Evolutionary conservation across 2,113 vertebrate genomes (phyloP).

Genomic region (Erythrolamprus reginae): DNA sequence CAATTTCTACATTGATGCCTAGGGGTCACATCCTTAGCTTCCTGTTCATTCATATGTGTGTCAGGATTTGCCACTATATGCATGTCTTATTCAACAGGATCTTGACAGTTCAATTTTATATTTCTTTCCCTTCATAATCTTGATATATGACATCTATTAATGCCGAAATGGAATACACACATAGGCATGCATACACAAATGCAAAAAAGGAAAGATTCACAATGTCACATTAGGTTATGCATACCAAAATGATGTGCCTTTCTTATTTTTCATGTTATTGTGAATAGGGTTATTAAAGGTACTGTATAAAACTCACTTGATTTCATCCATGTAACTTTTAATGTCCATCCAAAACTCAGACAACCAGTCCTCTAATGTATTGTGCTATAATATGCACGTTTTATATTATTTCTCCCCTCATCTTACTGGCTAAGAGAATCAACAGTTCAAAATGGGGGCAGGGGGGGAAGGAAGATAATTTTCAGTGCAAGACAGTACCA

Average conservation of each 20-base stretch:
- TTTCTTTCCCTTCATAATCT: not conserved
- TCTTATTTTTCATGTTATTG: not conserved
- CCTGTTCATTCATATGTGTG: not conserved
- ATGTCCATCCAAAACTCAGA: not conserved
- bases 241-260: not conserved
- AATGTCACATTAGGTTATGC: accelerated
- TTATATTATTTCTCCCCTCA: not conserved
- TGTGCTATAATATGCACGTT: not conserved
- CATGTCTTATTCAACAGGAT: conserved; percentile 5
- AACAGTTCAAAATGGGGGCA: not conserved
- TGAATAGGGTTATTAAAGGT: not conserved
- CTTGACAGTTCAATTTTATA: conserved; percentile 1
- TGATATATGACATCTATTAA: not conserved
- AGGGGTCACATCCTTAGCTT: conserved; percentile 15
- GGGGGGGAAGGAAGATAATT: accelerated
- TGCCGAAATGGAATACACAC: not conserved
- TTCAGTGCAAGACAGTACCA: not conserved
- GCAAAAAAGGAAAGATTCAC: conserved; percentile 5
- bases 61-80: conserved; percentile 3
- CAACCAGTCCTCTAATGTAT: not conserved
- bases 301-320: not conserved
- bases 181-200: not conserved
- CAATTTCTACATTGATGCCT: conserved; percentile 17
- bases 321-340: accelerated
- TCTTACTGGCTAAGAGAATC: not conserved